Percentiles rank a stretch among this genome's conserved stretches.
phyloP scores from a whole-genome alignment of 1,140 invertebrate genomes.

The Aculops lycopersici region DNA sequence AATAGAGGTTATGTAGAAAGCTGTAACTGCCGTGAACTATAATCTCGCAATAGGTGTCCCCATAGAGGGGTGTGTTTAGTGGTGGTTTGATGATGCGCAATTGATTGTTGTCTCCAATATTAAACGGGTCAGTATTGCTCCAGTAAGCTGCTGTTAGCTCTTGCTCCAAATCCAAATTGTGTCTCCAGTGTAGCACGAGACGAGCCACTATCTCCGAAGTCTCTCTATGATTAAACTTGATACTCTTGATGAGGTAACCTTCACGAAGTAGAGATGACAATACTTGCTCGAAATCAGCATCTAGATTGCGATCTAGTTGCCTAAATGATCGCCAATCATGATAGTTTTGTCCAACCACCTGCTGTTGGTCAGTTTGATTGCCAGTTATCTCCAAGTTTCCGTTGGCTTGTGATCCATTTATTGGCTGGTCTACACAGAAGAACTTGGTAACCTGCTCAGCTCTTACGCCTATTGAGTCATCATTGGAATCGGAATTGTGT shows the following conservation, averaged over 20 bases:
- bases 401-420: background rate
- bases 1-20: conserved; percentile 43
- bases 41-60: conserved; percentile 11
- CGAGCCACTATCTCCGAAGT: conserved; percentile 26
- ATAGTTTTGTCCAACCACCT: conserved; percentile 19
- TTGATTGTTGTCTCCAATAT: background rate
- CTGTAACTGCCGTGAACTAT: conserved; percentile 22
- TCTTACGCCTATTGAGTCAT: background rate
- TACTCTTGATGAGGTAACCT: conserved; percentile 37
- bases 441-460: background rate
- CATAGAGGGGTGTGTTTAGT: conserved; percentile 7
- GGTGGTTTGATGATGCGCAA: background rate
- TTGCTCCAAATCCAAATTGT: conserved; percentile 37
- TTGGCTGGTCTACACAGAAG: background rate
- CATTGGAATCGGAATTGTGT: background rate
- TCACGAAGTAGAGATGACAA: conserved; percentile 39
- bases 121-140: background rate
- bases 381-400: background rate
- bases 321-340: conserved; percentile 16
- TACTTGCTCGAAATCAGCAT: conserved; percentile 28
- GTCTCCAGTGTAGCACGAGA: conserved; percentile 37
- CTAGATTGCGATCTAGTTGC: conserved; percentile 28
- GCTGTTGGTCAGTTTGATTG: background rate
- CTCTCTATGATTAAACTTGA: conserved; percentile 12
- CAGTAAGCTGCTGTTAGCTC: conserved; percentile 23